Conservation (phyloP, 2,888 invertebrate species). For the Lasioglossum figueresi region DNA sequence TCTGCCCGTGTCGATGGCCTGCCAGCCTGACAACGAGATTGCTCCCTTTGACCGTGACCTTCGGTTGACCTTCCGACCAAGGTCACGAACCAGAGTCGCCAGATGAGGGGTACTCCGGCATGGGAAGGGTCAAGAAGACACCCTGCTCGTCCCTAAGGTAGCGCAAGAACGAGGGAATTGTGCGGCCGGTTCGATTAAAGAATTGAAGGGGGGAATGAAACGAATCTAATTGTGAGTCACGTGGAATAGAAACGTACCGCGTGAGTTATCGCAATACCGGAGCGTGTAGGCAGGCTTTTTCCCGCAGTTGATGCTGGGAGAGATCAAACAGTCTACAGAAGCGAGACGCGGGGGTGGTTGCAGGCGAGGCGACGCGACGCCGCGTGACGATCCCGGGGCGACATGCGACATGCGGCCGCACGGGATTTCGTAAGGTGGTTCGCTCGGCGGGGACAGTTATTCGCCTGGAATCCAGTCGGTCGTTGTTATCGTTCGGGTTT, state of each 20-base stretch:
- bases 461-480: constrained; percentile 62
- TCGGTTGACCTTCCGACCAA: background rate
- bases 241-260: background rate
- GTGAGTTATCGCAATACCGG: constrained; percentile 37
- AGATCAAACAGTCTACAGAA: constrained; percentile 1
- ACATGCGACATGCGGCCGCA: constrained; percentile 35
- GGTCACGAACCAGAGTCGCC: too few species aligned
- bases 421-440: constrained; percentile 65
- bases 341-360: constrained; percentile 49
- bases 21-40: constrained; percentile 28
- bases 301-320: background rate
- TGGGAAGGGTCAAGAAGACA: too few species aligned
- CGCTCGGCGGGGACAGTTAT: constrained; percentile 55
- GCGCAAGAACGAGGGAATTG: too few species aligned
- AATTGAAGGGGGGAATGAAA: background rate
- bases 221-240: background rate
- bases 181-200: background rate
- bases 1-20: constrained; percentile 40
- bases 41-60: constrained; percentile 58
- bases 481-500: constrained; percentile 69
- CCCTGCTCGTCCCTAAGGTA: too few species aligned
- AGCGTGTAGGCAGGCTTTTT: constrained; percentile 34
- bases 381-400: constrained; percentile 44
- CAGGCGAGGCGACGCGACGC: constrained; percentile 27
- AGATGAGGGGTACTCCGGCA: too few species aligned